Evolutionary conservation across 2,888 invertebrate species (phyloP), one percentile per base, ranked within the genome.

Genomic region (Thyatira batis): DNA sequence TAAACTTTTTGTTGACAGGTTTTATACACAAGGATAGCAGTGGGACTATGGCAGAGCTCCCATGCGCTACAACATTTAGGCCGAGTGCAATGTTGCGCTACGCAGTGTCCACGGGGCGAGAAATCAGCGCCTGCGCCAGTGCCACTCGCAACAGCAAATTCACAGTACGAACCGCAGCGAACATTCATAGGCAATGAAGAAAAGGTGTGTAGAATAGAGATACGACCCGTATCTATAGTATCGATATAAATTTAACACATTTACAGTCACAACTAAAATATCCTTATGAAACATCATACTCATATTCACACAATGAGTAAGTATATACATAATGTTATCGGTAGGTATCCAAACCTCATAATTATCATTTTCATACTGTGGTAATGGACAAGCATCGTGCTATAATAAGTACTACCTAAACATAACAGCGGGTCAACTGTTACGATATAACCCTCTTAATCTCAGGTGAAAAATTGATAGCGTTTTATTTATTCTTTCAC

Each of bases 21-120:
- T 43, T 89, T 97, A 30, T 98, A 98, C 80, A 95, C 96, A 30
- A 94, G 95, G 71, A 97, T 98, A 53, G 97, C 97, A 2, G 93
- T 97, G 21, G 95, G 96, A 0, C 87, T 98, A 39, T 98, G 97
- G 97, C 94, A 93, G 86, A 96, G 96, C 69, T 95, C 95, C 0
- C 92, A 94, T 54, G 94, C 94, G 1, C 83, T 95, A 33, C 94
- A 94, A 61, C 83, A 88, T 53, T 57, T 90, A 54, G 89, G 87
- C 2, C 77, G 87, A 4, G 83, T 76, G 23, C 89, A 89, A 62
- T 91, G 92, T 71, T 90, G 90, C 59, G 84, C 81, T 0, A 69
- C 86, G 20, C 88, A 89, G 55, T 85, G 85, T 51, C 83, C 86
- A 0, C 80, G 84, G 0, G 64, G 71, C 0, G 87, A 81, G 48